Base-by-base conservation (phyloP, 2,797 vertebrate genomes). In the Falco naumanni region DNA sequence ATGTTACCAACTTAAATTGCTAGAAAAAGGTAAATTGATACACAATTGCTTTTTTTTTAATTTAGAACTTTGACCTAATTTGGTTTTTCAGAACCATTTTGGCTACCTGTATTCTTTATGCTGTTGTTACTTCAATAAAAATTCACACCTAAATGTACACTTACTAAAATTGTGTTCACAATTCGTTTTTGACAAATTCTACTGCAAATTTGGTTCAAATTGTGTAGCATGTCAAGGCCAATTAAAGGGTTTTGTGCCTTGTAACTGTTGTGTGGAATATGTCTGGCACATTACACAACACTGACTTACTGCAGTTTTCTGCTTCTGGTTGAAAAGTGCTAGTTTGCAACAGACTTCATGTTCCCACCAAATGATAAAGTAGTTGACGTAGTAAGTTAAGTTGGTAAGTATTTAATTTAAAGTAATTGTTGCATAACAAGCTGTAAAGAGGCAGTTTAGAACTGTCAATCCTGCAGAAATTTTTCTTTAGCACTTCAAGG, bases 61-160 rank as follows among this genome's bases (percentile, higher is more conserved):
- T 98, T 98, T 97, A 98, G 98, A 98, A 96, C 93, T 98, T 96
- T 97, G 98, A 99, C 98, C 98, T 98, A 98, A 98, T 98, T 99
- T 99, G 98, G 98, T 98, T 99, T 99, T 98, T 98, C 98, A 98
- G 96, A 98, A 98, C 98, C 97, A 98, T 99, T 99, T 99, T 99
- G 99, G 99, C 99, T 99, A 98, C 98, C 96, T 99, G 99, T 99
- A 99, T 99, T 99, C 98, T 99, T 99, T 98, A 98, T 99, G 99
- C 99, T 99, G 99, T 99, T 99, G 99, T 99, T 99, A 99, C 99
- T 99, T 99, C 98, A 99, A 99, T 99, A 99, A 99, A 99, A 99
- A 98, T 98, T 99, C 98, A 99, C 99, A 98, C 98, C 98, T 98
- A 98, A 98, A 99, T 99, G 99, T 99, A 99, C 98, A 98, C 98